These are phyloP conservation scores for Pachycephala philippinensis DNA, from an alignment of 2,113 vertebrate species.

Conservation along the genomic window DNA sequence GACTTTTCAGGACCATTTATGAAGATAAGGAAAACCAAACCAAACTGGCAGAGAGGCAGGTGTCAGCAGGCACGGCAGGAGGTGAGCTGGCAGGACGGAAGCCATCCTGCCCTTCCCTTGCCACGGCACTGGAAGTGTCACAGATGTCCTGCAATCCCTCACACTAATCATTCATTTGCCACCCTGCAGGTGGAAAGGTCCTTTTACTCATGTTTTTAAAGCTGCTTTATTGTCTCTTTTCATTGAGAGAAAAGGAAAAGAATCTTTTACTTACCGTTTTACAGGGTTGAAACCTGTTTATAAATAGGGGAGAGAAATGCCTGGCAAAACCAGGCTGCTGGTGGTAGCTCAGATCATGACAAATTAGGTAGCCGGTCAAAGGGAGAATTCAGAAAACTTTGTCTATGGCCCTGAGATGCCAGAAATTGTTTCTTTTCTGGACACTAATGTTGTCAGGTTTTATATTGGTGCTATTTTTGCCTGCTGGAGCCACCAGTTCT, in stretches of 20 bases:
- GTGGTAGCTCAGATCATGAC: not conserved
- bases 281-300: not conserved
- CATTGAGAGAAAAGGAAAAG: not conserved
- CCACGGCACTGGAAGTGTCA: not conserved
- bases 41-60: not conserved
- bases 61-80: not conserved
- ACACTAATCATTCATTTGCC: constrained; percentile 6
- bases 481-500: not conserved
- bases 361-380: not conserved
- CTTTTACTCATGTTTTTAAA: not conserved
- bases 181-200: not conserved
- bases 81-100: not conserved
- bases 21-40: not conserved
- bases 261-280: not conserved
- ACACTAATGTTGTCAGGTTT: not conserved
- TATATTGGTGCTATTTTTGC: not conserved
- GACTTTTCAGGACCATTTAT: not conserved
- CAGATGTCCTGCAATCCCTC: not conserved
- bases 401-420: not conserved
- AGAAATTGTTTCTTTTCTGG: not conserved
- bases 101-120: not conserved
- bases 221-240: not conserved
- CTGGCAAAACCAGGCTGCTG: not conserved
- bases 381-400: not conserved
- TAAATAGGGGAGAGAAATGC: not conserved